phyloP scores from a whole-genome alignment of 2,113 vertebrate genomes.

The Desmodus rotundus region DNA sequence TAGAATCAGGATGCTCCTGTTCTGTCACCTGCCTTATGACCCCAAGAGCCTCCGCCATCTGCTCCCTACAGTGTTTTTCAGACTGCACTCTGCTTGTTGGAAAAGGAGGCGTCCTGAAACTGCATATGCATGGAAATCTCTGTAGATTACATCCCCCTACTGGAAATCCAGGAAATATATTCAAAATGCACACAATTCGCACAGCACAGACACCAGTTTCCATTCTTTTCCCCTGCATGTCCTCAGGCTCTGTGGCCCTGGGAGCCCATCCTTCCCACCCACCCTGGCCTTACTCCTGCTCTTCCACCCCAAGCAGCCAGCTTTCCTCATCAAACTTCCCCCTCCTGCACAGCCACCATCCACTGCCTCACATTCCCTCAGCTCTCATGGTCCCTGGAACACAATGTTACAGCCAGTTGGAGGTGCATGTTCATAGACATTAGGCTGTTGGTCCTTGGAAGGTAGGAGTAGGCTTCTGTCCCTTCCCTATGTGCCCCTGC shows the following conservation, averaged over 20 bases:
- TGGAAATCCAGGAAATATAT: not conserved
- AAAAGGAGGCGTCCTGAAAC: accelerated
- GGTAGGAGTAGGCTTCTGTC: not conserved
- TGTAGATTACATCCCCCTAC: accelerated
- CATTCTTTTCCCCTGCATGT: accelerated
- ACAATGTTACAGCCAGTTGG: not conserved
- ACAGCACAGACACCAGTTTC: not conserved
- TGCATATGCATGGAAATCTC: accelerated
- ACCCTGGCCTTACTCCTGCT: not conserved
- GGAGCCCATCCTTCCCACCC: not conserved
- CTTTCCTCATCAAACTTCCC: too few relatives aligned
- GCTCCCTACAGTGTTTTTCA: not conserved
- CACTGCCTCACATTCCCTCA: not conserved
- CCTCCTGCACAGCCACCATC: too few relatives aligned
- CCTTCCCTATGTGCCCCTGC: not conserved
- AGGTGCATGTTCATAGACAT: not conserved
- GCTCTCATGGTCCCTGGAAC: not conserved
- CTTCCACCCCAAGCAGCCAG: not conserved
- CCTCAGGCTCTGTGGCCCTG: accelerated
- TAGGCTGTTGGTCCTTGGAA: not conserved
- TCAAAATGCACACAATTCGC: not conserved
- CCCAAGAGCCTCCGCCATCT: accelerated
- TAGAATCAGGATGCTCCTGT: not conserved
- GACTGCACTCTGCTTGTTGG: not conserved
- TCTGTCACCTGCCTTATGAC: too few relatives aligned